Evolutionary conservation across 2,888 invertebrate genomes (phyloP).

Genomic region (Phymatocera aterrima): DNA sequence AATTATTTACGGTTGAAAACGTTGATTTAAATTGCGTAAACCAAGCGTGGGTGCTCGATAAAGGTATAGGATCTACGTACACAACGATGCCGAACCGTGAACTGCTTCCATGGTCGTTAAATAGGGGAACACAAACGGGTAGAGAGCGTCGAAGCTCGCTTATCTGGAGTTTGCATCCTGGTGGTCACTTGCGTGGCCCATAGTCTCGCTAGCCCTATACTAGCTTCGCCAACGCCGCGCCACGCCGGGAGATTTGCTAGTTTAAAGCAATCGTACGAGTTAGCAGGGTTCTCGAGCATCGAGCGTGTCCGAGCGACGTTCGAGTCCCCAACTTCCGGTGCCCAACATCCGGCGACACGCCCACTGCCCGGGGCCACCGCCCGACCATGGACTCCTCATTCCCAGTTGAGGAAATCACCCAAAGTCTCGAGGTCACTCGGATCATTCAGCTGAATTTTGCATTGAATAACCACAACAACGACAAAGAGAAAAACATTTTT

Average conservation of each 20-base stretch:
- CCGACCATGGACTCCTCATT: constrained; percentile 31
- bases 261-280: constrained; percentile 46
- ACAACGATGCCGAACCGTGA: not conserved
- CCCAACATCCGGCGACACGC: constrained; percentile 73
- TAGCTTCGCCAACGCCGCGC: constrained; percentile 21
- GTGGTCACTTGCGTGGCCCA: constrained; percentile 20
- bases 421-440: constrained; percentile 25
- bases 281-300: constrained; percentile 56
- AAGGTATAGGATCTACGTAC: not conserved
- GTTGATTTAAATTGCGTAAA: constrained; percentile 19
- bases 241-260: constrained; percentile 38
- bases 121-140: constrained; percentile 11
- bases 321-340: constrained; percentile 73
- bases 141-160: not conserved
- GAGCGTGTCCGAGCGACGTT: constrained; percentile 71
- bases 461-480: not conserved
- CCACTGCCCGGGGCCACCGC: constrained; percentile 57
- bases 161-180: constrained; percentile 33
- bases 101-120: constrained; percentile 22
- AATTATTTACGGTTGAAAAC: constrained; percentile 33
- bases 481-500: not conserved
- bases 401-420: not conserved
- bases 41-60: constrained; percentile 20
- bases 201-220: constrained; percentile 15
- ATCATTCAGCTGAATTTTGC: not conserved